These are phyloP conservation scores for Stigmatopora argus DNA, from an alignment of 2,113 vertebrate genomes.

Conservation along the genomic window DNA sequence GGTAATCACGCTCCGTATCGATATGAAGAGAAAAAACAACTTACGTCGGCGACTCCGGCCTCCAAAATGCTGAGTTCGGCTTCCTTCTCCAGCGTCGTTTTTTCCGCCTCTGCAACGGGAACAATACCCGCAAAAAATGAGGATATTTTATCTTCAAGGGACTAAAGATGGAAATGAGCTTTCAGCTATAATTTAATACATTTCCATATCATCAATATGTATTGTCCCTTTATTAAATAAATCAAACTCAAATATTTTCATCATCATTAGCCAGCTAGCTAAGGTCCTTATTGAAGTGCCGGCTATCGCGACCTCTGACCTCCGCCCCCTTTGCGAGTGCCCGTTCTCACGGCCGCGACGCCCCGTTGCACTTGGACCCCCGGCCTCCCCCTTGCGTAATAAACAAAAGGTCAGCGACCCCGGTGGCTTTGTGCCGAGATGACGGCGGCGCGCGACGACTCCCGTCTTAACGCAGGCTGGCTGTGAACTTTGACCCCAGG, in stretches of 20 bases:
- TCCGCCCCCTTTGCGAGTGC: conserved; percentile 43
- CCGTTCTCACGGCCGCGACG: conserved; percentile 60
- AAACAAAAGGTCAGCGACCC: conserved; percentile 53
- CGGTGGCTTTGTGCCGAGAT: conserved; percentile 35
- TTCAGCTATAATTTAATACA: no score
- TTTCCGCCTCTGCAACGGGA: conserved; percentile 72
- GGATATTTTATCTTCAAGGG: no score
- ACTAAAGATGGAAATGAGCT: no score
- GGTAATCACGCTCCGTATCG: no score
- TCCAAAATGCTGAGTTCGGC: conserved; percentile 81
- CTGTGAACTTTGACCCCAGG: conserved; percentile 15
- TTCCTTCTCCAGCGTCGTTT: conserved; percentile 76
- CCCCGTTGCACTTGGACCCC: conserved; percentile 51
- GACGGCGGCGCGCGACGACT: conserved; percentile 34
- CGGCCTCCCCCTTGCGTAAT: conserved; percentile 24
- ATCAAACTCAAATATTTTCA: no score
- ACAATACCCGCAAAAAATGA: not conserved
- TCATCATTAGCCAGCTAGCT: no score
- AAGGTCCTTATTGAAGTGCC: conserved; percentile 61
- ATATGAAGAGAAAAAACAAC: conserved; percentile 21
- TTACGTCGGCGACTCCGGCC: conserved; percentile 82
- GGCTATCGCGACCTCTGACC: conserved; percentile 54
- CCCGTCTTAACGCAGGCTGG: conserved; percentile 38
- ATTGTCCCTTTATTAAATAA: no score
- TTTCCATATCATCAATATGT: no score